phyloP scores from a whole-genome alignment of 2,888 invertebrate genomes.

The Sericinus montela region DNA sequence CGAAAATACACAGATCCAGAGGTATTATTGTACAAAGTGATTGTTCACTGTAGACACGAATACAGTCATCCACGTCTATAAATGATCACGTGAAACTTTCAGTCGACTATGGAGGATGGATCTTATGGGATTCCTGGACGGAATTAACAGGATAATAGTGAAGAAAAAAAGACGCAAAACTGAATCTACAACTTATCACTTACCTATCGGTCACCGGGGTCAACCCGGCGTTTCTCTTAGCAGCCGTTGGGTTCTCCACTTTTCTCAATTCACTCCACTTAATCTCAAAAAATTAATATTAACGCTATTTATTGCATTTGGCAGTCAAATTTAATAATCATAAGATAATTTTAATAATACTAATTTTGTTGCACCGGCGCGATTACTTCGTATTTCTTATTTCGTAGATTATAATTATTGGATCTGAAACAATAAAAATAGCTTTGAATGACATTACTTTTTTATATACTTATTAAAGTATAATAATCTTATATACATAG shows the following conservation, averaged over 20 bases:
- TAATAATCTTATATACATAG: too few relatives aligned
- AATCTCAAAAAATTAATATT: constrained; percentile 30
- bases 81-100: too few relatives aligned
- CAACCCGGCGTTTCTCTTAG: constrained; percentile 54
- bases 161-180: too few relatives aligned
- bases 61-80: too few relatives aligned
- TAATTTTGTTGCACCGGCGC: constrained; percentile 20
- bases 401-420: too few relatives aligned
- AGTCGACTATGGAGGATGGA: too few relatives aligned
- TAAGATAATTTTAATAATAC: constrained; percentile 17
- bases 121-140: too few relatives aligned
- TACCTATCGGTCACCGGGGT: constrained; percentile 69
- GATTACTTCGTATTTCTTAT: constrained; percentile 23
- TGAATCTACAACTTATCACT: constrained; percentile 22
- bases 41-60: too few relatives aligned
- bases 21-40: too few relatives aligned
- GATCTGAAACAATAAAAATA: constrained; percentile 58
- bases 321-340: constrained; percentile 26
- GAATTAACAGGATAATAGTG: too few relatives aligned
- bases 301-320: constrained; percentile 31
- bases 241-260: constrained; percentile 61
- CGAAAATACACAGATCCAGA: too few relatives aligned
- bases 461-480: not conserved
- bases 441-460: not conserved
- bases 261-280: constrained; percentile 45